Base-by-base conservation (phyloP, 2,888 invertebrate genomes). In the Cephus nigrinus region DNA sequence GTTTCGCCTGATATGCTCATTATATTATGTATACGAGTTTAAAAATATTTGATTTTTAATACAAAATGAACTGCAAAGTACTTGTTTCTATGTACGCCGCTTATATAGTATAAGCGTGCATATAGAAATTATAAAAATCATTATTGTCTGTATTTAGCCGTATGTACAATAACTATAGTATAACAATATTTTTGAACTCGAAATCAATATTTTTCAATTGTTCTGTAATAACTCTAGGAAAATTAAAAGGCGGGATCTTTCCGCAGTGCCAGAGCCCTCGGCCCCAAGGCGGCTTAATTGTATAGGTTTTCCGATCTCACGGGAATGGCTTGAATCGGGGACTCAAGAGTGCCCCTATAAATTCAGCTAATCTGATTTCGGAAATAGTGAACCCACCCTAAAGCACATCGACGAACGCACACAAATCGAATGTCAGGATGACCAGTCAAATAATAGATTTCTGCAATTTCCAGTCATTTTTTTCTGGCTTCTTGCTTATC, bases 321-420 rank as follows among this genome's bases (percentile, higher is more conserved):
- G 83, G 82, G 80, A 84, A 77, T 79, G 78, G 80, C 78, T 78
- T 74, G 36, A 75, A 69, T 34, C 40, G 77, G 80, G 76, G 80
- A 75, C 71, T 78, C 78, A 77, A 83, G 83, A 87, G 87, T 87
- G 86, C 84, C 88, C 85, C 88, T 84, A 88, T 88, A 88, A 88
- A 88, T 88, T 87, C 84, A 81, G 79, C 83, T 88, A 88, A 88
- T 88, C 88, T 87, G 87, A 87, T 88, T 88, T 86, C 84, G 81
- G 80, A 83, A 85, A 82, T 80, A 81, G 84, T 82, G 83, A 85
- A 81, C 82, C 79, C 81, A 40, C 72, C 77, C 79, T 78, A 80
- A 1, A 36, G 12, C n/a, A 36, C 36, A 15, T 36, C 12, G 36
- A 36, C 1, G 36, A 36, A 36, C 82, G 79, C 79, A 79, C 80